Percentiles rank a stretch among this genome's conserved stretches.
phyloP scores from a whole-genome alignment of 2,888 invertebrate genomes.

The Pantelozetes paolii region DNA sequence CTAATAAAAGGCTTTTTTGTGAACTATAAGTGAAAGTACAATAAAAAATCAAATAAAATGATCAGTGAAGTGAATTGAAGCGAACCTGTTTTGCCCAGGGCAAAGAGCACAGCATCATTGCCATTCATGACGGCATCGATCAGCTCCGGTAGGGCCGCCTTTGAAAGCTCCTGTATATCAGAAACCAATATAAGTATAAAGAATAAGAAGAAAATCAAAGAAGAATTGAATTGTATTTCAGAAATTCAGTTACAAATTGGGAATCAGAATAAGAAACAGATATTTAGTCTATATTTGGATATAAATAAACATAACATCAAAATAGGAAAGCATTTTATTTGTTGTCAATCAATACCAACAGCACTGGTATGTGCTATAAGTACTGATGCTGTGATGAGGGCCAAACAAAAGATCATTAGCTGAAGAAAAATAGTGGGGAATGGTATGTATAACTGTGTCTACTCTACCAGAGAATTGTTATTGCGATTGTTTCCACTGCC shows the following conservation, averaged over 20 bases:
- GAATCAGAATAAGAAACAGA: not conserved
- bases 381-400: not conserved
- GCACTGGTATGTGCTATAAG: not conserved
- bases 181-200: not conserved
- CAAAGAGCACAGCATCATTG: slow-evolving; percentile 26
- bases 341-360: slow-evolving; percentile 6
- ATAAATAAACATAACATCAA: slow-evolving; percentile 16
- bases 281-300: not conserved
- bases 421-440: not conserved
- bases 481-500: not conserved
- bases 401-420: slow-evolving; percentile 13
- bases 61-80: slow-evolving; percentile 32
- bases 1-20: not conserved
- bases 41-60: slow-evolving; percentile 29
- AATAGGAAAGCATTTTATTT: not conserved
- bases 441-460: not conserved
- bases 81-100: slow-evolving; percentile 32
- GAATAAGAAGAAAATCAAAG: slow-evolving; percentile 8
- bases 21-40: not conserved
- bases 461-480: slow-evolving; percentile 17
- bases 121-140: slow-evolving; percentile 32
- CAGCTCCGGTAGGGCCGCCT: slow-evolving; percentile 24
- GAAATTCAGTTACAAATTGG: slow-evolving; percentile 17
- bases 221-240: slow-evolving; percentile 7
- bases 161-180: slow-evolving; percentile 10